Evolutionary conservation across 2,797 vertebrate species (phyloP), one percentile per base, ranked within the genome.

Genomic region (Sebastes glaucus): DNA sequence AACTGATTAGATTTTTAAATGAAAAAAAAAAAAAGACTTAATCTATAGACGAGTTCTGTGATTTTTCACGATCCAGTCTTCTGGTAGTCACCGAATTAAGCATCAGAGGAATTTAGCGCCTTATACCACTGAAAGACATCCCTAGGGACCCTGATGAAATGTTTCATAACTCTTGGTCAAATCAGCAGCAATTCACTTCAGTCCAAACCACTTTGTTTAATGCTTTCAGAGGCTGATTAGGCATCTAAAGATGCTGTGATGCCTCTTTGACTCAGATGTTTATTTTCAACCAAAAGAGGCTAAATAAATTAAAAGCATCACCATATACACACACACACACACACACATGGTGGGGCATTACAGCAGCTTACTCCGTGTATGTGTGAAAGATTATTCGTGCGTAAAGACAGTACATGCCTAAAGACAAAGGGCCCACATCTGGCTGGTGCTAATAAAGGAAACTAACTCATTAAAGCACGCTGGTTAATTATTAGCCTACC

Each of bases 381-480:
- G 27, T 70, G 67, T 38, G 38, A 49, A 42, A 67, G 30, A 82
- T 42, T 77, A 75, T 27, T 78, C 63, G 46, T 67, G 62, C 18
- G 9, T 33, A 64, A 83, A 67, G 46, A 70, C 6, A 42, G 30
- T 25, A 71, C 53, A 72, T 59, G 86, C 80, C 81, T 76, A 11
- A 68, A 81, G 86, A 86, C 77, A 85, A 69, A 75, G 67, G 32
- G 52, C 71, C 28, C 64, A 92, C 92, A 94, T 91, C 90, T 92
- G 91, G 84, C 75, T 71, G 60, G 32, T 79, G 75, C 87, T 87
- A 88, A 89, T 23, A 85, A 25, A 80, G 76, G 53, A 89, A 84
- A 79, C n/a, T 7, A 81, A 68, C 78, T 87, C 81, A 89, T 92
- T 87, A 89, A 80, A 74, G 57, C 69, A 68, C 8, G 22, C 60